These are phyloP conservation scores for Caenorhabditis doughertyi DNA, from an alignment of 2,888 invertebrate species.

Conservation along the genomic window DNA sequence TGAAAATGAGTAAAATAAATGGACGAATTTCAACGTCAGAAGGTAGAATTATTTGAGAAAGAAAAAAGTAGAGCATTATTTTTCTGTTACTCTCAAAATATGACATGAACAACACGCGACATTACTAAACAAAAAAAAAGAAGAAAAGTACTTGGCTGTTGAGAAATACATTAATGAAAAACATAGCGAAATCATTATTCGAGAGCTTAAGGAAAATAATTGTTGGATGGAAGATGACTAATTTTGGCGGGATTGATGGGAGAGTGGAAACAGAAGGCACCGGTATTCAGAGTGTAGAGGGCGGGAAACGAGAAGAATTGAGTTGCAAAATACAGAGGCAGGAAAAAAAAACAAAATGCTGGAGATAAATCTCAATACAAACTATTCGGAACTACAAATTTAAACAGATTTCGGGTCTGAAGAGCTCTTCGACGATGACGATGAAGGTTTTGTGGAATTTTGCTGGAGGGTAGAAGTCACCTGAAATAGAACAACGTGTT, in stretches of 20 bases:
- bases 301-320: not conserved
- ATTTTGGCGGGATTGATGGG: slow-evolving; percentile 20
- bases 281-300: slow-evolving; percentile 57
- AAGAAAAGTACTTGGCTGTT: not conserved
- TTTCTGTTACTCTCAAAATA: slow-evolving; percentile 48
- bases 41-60: not conserved
- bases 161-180: not conserved
- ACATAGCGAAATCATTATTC: slow-evolving; percentile 10
- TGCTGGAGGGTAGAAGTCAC: slow-evolving; percentile 51
- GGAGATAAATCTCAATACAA: not conserved
- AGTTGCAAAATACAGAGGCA: slow-evolving; percentile 19
- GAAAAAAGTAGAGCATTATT: slow-evolving; percentile 9
- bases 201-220: slow-evolving; percentile 18
- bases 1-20: not conserved
- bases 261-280: slow-evolving; percentile 25
- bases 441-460: slow-evolving; percentile 20
- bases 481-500: slow-evolving; percentile 36
- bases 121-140: not conserved
- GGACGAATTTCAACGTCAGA: not conserved
- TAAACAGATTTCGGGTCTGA: slow-evolving; percentile 53
- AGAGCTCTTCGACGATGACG: slow-evolving; percentile 17
- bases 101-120: slow-evolving; percentile 40
- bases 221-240: not conserved
- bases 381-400: not conserved
- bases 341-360: slow-evolving; percentile 9